phyloP scores from a whole-genome alignment of 2,113 vertebrate genomes.

The Lophura nycthemera region DNA sequence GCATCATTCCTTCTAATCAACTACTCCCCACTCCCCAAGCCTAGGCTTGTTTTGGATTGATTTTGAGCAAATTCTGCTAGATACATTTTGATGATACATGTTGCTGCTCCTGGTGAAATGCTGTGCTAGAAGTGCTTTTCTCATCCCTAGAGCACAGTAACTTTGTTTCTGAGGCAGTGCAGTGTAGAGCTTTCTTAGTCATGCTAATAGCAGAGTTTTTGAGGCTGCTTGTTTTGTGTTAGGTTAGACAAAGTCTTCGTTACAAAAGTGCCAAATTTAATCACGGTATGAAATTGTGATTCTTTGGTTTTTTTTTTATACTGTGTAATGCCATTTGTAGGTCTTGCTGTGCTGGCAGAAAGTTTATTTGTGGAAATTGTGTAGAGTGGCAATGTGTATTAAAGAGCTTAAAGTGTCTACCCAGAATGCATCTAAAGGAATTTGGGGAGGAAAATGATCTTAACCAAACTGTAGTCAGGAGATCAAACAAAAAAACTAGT shows the following conservation, averaged over 20 bases:
- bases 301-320: neutral
- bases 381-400: neutral
- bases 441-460: neutral
- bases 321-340: neutral
- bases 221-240: neutral
- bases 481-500: neutral
- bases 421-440: neutral
- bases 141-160: neutral
- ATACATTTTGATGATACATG: neutral
- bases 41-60: neutral
- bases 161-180: neutral
- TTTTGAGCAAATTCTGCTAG: neutral
- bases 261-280: neutral
- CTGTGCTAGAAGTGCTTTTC: neutral
- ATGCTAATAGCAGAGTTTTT: neutral
- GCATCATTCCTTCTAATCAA: neutral
- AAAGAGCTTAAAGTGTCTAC: neutral
- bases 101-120: neutral
- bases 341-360: neutral
- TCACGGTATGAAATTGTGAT: fast-evolving
- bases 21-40: fast-evolving
- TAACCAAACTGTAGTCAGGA: neutral
- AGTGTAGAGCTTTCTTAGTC: neutral
- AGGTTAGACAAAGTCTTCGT: neutral
- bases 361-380: neutral